These are phyloP conservation scores for Andrena minutula DNA, from an alignment of 2,888 invertebrate species.

Conservation along the genomic window DNA sequence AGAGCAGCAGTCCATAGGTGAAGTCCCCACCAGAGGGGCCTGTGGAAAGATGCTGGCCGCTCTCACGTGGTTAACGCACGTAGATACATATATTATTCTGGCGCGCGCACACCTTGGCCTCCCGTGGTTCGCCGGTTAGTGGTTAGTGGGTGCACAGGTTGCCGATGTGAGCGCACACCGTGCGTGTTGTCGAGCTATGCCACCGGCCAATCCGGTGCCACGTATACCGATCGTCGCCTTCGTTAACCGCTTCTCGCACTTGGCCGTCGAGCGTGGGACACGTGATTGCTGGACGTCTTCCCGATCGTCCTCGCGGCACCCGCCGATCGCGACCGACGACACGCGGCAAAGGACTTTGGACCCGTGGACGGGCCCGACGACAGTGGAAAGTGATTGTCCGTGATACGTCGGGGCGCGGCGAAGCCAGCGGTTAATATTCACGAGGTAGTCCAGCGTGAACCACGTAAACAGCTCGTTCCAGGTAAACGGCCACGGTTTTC, in stretches of 20 bases:
- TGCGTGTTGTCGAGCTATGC: slow-evolving; percentile 58
- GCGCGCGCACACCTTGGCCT: slow-evolving; percentile 75
- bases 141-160: slow-evolving; percentile 80
- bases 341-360: background rate
- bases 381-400: slow-evolving; percentile 5
- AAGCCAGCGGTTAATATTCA: slow-evolving; percentile 12
- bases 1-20: slow-evolving; percentile 59
- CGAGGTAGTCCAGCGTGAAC: slow-evolving; percentile 4
- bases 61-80: slow-evolving; percentile 79
- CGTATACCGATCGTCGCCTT: slow-evolving; percentile 60
- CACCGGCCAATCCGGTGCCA: slow-evolving; percentile 59
- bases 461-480: slow-evolving; percentile 15
- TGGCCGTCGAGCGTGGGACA: slow-evolving; percentile 31
- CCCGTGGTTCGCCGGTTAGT: slow-evolving; percentile 75
- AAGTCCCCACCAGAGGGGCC: slow-evolving; percentile 62
- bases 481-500: slow-evolving; percentile 35
- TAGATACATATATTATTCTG: slow-evolving; percentile 80
- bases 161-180: slow-evolving; percentile 68
- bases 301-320: background rate
- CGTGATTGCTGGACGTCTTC: slow-evolving; percentile 39
- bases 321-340: background rate
- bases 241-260: slow-evolving; percentile 38
- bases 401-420: background rate
- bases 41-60: slow-evolving; percentile 73
- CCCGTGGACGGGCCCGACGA: background rate